A percentile compares a stretch with the other conserved stretches of the same genome.
Evolutionary conservation across 2,113 vertebrate genomes (phyloP).

Genomic region (Callospermophilus lateralis): DNA sequence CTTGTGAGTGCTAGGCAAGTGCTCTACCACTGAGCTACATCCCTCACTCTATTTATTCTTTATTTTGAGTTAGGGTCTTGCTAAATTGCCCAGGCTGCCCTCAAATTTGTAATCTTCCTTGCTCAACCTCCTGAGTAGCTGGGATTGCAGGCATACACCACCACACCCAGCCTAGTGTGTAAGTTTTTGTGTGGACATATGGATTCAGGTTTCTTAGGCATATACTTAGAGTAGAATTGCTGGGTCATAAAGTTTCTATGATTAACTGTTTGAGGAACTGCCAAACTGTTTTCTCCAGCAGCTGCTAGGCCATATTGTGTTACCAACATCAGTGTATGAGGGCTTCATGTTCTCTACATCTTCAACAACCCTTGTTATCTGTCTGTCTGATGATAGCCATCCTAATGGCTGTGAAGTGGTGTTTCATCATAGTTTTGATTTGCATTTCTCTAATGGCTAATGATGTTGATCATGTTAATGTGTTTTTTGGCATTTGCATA

Average conservation of each 20-base stretch:
- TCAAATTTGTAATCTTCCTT: neutral
- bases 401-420: neutral
- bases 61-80: neutral
- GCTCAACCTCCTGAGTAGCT: neutral
- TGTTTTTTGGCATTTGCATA: neutral
- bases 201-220: neutral
- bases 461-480: slow-evolving; percentile 19
- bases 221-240: neutral
- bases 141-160: neutral
- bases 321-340: neutral
- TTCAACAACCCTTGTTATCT: neutral
- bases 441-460: neutral
- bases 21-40: neutral
- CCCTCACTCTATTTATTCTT: neutral
- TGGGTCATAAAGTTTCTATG: neutral
- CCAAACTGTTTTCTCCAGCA: neutral
- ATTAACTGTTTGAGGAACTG: neutral
- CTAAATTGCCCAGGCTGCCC: neutral
- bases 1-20: no score
- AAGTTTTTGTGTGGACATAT: neutral
- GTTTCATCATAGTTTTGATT: slow-evolving; percentile 1
- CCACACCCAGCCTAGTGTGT: no score
- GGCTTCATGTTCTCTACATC: neutral
- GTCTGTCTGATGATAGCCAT: neutral
- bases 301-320: neutral